phyloP scores from a whole-genome alignment of 2,113 vertebrate species.

The Anarrhichthys ocellatus region DNA sequence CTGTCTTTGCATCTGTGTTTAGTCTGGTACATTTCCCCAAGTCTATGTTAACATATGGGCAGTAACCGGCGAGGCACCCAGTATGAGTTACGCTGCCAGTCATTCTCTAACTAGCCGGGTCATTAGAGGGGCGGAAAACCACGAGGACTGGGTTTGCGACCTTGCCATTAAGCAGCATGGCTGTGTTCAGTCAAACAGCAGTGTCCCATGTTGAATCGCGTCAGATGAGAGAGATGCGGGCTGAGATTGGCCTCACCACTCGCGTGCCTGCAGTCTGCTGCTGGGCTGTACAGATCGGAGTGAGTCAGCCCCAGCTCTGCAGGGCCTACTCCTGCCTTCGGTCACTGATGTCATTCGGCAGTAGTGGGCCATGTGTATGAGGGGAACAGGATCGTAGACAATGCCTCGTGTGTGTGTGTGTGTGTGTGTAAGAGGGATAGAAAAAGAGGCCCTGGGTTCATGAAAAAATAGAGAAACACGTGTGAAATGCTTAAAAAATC shows the following conservation, averaged over 20 bases:
- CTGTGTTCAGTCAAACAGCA: conserved; percentile 43
- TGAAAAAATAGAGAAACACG: not conserved
- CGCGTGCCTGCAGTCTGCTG: conserved; percentile 56
- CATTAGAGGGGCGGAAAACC: conserved; percentile 16
- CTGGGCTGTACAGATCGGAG: conserved; percentile 27
- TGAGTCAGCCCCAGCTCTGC: conserved; percentile 68
- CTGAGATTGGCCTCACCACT: conserved; percentile 26
- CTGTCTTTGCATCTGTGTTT: not conserved
- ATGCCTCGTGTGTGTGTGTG: not conserved
- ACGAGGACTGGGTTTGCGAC: conserved; percentile 1
- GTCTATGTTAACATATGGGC: not conserved
- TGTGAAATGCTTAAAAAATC: not conserved
- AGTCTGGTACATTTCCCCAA: not conserved
- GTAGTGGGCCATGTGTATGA: conserved; percentile 19
- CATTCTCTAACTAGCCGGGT: not conserved
- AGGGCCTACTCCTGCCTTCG: conserved; percentile 46
- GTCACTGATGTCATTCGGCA: conserved; percentile 65
- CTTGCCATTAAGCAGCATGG: conserved; percentile 26
- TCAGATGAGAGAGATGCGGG: conserved; percentile 50
- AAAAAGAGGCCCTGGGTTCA: not conserved
- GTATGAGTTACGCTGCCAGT: not conserved
- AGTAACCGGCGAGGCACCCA: not conserved
- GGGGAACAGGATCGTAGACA: conserved; percentile 19
- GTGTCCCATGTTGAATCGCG: conserved; percentile 46
- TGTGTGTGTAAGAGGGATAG: not conserved